Percentiles rank a stretch among this genome's conserved stretches.
These are phyloP conservation scores for Amniataba percoides DNA, from an alignment of 2,797 vertebrate species.

Conservation along the genomic window DNA sequence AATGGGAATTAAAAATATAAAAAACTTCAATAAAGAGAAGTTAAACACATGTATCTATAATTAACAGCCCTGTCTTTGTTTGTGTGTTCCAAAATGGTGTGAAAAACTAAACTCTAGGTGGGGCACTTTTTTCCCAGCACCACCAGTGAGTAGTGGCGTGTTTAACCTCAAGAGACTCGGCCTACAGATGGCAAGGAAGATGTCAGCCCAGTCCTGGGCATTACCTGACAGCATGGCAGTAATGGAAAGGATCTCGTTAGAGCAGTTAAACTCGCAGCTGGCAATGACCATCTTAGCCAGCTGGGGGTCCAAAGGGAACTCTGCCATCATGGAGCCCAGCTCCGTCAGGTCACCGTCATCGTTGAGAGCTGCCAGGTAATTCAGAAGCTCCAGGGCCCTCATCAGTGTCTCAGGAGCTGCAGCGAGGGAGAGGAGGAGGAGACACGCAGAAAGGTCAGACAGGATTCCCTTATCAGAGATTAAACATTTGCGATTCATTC, in stretches of 20 bases:
- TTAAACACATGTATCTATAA: not conserved
- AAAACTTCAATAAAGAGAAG: not conserved
- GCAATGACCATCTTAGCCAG: constrained; percentile 99
- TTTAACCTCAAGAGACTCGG: constrained; percentile 64
- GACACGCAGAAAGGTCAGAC: not conserved
- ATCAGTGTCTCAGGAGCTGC: constrained; percentile 98
- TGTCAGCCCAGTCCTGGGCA: constrained; percentile 90
- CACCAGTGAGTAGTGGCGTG: constrained; percentile 1
- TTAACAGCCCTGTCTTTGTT: not conserved
- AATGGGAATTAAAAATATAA: not conserved
- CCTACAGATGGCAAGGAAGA: constrained; percentile 90
- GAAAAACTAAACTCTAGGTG: constrained; percentile 1
- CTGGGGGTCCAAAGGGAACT: constrained; percentile 98
- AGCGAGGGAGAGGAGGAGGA: not conserved
- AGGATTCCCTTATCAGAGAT: not conserved
- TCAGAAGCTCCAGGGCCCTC: constrained; percentile 97
- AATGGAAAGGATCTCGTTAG: constrained; percentile 99
- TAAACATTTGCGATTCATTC: not conserved
- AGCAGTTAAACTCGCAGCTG: constrained; percentile 99
- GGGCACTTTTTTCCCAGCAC: constrained; percentile 11
- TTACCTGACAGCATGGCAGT: constrained; percentile 99
- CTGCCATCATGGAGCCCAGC: constrained; percentile 99
- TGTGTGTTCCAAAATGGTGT: not conserved
- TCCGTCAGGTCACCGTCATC: constrained; percentile 99
- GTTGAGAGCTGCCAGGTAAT: constrained; percentile 97